Evolutionary conservation across 2,888 invertebrate species (phyloP).

Genomic region (Drosophila koepferae): DNA sequence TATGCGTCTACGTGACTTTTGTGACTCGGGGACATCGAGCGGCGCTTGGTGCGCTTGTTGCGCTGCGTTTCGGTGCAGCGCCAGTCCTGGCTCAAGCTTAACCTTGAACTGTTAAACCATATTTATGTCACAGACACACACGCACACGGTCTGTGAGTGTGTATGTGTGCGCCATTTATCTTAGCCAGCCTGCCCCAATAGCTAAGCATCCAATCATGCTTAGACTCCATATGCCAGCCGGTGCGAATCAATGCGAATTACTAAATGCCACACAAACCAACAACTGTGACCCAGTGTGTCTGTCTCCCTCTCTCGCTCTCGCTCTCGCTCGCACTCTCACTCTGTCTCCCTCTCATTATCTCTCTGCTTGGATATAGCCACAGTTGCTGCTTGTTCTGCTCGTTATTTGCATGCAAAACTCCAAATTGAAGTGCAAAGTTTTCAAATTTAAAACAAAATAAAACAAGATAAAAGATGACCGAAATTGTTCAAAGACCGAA

Average conservation of each 20-base stretch:
- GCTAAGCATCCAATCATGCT: constrained; percentile 69
- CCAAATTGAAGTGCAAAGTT: constrained; percentile 79
- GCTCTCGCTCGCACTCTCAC: background rate
- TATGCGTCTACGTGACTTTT: constrained; percentile 69
- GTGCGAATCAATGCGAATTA: constrained; percentile 73
- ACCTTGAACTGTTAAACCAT: constrained; percentile 68
- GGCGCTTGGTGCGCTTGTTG: constrained; percentile 42
- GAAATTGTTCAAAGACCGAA: background rate
- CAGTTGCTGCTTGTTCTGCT: constrained; percentile 23
- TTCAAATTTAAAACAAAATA: constrained; percentile 52
- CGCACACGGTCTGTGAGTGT: background rate
- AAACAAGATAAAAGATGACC: constrained; percentile 6
- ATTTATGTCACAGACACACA: constrained; percentile 47
- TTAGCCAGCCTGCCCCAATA: constrained; percentile 26
- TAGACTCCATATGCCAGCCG: constrained; percentile 67
- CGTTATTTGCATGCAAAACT: constrained; percentile 68
- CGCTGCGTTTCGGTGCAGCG: constrained; percentile 50
- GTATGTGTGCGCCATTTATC: constrained; percentile 60
- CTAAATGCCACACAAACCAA: constrained; percentile 34
- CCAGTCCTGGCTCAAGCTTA: constrained; percentile 17
- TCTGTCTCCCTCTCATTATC: background rate
- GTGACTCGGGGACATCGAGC: constrained; percentile 2
- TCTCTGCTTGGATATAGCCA: constrained; percentile 9
- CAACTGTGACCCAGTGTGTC: constrained; percentile 62
- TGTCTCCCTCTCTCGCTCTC: background rate